Evolutionary conservation across 2,797 vertebrate genomes (phyloP), one percentile per base, ranked within the genome.

Genomic region (Eulemur mongoz): DNA sequence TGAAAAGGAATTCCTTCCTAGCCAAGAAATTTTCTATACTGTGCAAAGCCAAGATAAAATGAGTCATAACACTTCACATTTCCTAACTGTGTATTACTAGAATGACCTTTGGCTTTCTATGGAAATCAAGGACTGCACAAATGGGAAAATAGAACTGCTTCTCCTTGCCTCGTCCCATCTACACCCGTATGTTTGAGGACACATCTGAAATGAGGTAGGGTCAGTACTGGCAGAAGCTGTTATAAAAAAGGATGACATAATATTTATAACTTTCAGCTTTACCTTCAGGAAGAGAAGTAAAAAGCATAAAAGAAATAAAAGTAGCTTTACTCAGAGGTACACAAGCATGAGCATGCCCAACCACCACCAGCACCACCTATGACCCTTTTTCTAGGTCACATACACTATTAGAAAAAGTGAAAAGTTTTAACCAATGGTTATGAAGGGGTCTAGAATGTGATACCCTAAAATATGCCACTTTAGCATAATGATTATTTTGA

Each of bases 31-130:
- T 20, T 91, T 95, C 90, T 88, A 88, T 27, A 76, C 32, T 20
- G 22, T 52, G 35, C 67, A 90, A 87, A 93, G 95, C 87, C 93
- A 85, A 92, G 81, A 92, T 35, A 40, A 92, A 73, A 96, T 91
- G 92, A 95, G 81, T 97, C 89, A 88, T 35, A 69, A 84, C 20
- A 20, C 63, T 92, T 76, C 57, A 25, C 76, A 79, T 54, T 87
- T 93, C 76, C 92, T 82, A 63, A 48, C 45, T 40, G 14, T 17
- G 18, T n/a, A 25, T 88, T 50, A 63, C 76, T 82, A 61, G 91
- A 80, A 61, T 52, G 90, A 78, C 32, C 84, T 97, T 45, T 18
- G 52, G 35, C 35, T 73, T 50, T 89, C 89, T 59, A 50, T 18
- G 15, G 57, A 88, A 91, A 50, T 93, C 15, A 72, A 67, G 14